Evolutionary conservation across 2,113 vertebrate species (phyloP).

Genomic region (Galeopterus variegatus): DNA sequence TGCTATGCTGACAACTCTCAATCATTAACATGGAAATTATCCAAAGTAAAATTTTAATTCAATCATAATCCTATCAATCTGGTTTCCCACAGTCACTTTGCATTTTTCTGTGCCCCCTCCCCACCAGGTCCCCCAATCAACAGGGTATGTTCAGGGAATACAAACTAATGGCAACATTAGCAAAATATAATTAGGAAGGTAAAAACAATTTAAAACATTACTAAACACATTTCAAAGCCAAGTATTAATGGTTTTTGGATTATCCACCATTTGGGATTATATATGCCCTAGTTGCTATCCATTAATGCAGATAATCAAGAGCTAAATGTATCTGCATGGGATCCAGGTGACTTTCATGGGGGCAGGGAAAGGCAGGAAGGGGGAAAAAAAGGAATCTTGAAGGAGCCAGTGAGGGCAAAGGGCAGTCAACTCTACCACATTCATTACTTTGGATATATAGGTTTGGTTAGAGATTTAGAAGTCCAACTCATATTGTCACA

Average conservation of each 20-base stretch:
- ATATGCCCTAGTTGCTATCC: not conserved
- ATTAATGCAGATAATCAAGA: slow-evolving; percentile 45
- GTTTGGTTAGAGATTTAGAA: not conserved
- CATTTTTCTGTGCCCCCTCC: not conserved
- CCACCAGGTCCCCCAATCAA: not conserved
- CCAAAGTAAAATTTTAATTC: slow-evolving; percentile 34
- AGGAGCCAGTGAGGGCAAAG: not conserved
- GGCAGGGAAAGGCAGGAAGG: not conserved
- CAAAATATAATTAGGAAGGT: slow-evolving; percentile 69
- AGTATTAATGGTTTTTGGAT: slow-evolving; percentile 76
- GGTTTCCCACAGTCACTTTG: not conserved
- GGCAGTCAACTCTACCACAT: not conserved
- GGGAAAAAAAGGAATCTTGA: not conserved
- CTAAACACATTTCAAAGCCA: slow-evolving; percentile 72
- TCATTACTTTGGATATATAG: no score
- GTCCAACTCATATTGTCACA: not conserved
- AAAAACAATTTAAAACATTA: slow-evolving; percentile 70
- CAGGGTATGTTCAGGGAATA: slow-evolving; percentile 52
- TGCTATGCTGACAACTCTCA: not conserved
- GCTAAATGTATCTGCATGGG: not conserved
- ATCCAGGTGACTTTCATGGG: not conserved
- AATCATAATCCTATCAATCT: not conserved
- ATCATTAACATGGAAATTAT: slow-evolving; percentile 35
- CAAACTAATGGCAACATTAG: slow-evolving; percentile 70
- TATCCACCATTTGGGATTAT: slow-evolving; percentile 52